Base-by-base conservation (phyloP, 2,888 invertebrate genomes). In the Drosophila nigricruria region DNA sequence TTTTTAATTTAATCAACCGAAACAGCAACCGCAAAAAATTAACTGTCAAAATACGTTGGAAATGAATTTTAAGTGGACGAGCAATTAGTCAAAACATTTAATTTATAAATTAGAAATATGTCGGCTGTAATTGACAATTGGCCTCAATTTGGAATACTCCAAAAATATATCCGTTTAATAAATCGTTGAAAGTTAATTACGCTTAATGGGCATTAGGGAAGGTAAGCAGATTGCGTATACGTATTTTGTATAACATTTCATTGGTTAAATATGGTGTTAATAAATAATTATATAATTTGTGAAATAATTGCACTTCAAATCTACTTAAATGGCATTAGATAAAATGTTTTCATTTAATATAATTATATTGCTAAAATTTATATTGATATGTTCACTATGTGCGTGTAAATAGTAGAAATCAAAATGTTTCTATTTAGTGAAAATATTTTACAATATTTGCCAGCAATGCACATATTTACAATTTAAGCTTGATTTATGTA, bases 151-250 rank as follows among this genome's bases (percentile, higher is more conserved):
- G 12, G 38, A 56, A 43, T 63, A 25, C 10, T 23, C 14, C 14
- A 20, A 20, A 32, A 45, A 23, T 20, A 14, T 14, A 40, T 56
- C 18, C 49, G 27, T 42, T 56, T 58, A 56, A 57, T 79, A 70
- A 70, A 60, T 47, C 42, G 63, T 32, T 40, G 18, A 76, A 87
- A 87, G 77, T 73, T 83, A 83, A 88, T 85, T 82, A 67, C 64
- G 16, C 53, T 60, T 70, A 67, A 88, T 81, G 69, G 53, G 70
- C 61, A 69, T 72, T 77, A 68, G 65, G 20, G 27, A 12, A 40
- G 12, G 20, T 69, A 76, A 69, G 53, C 59, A 73, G 60, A 73
- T 81, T 82, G n/a, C 27, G 42, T 32, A 14, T 49, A 14, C 34
- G 18, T 32, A 23, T n/a, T 25, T 57, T 3, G 5, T 14, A 2